Conservation (phyloP, 2,797 vertebrate species). For the Esox masquinongy region DNA sequence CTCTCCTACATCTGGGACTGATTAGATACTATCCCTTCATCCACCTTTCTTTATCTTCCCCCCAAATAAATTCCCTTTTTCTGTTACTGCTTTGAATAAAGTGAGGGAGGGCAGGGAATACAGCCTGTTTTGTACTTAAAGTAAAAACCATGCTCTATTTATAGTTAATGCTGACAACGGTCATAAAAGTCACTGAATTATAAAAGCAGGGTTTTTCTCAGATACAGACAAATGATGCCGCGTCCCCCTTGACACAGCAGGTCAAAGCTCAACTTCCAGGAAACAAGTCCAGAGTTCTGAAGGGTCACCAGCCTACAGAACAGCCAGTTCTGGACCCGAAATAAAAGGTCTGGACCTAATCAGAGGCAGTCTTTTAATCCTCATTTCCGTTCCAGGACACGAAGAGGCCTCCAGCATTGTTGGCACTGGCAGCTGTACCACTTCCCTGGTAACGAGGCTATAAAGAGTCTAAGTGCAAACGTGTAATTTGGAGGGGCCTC, state of each 20-base stretch:
- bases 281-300: background rate
- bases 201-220: background rate
- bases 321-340: background rate
- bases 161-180: background rate
- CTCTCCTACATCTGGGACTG: constrained; percentile 10
- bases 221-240: background rate
- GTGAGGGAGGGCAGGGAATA: background rate
- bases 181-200: background rate
- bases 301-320: background rate
- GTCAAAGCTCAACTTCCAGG: background rate
- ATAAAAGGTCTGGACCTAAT: background rate
- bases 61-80: background rate
- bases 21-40: background rate
- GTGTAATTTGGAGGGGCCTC: constrained; percentile 48
- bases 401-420: background rate
- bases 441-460: constrained; percentile 29
- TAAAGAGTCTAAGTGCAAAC: constrained; percentile 25
- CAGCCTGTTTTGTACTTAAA: constrained; percentile 7
- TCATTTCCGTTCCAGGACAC: background rate
- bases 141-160: background rate
- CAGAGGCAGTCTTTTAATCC: background rate
- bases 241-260: background rate
- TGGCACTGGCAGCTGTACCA: constrained; percentile 16
- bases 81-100: too few relatives aligned
- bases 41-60: background rate